Conservation (phyloP, 1,140 invertebrate species). For the Drosophila ficusphila region DNA sequence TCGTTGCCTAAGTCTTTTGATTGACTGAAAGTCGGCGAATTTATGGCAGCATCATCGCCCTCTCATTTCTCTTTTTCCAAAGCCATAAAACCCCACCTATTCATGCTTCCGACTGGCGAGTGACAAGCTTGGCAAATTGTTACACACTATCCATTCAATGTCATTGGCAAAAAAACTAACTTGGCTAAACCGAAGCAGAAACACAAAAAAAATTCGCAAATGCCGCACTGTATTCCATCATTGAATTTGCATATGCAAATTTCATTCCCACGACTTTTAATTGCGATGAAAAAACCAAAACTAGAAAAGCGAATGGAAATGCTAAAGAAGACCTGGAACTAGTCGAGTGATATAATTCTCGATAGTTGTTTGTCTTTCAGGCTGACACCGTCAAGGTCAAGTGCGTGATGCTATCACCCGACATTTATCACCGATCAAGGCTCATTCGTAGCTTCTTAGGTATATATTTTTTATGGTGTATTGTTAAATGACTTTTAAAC, state of each 20-base stretch:
- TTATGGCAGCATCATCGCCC: conserved; percentile 31
- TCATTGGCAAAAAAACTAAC: conserved; percentile 51
- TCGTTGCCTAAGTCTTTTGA: conserved; percentile 67
- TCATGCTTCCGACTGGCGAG: conserved; percentile 45
- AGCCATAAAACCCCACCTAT: conserved; percentile 29
- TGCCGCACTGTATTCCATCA: conserved; percentile 48
- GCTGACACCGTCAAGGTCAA: conserved; percentile 14
- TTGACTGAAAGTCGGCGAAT: conserved; percentile 12
- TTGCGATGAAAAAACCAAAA: conserved; percentile 42
- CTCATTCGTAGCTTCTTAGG: conserved; percentile 3
- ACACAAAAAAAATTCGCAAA: conserved; percentile 39
- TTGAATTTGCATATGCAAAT: conserved; percentile 73
- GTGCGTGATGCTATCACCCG: conserved; percentile 24
- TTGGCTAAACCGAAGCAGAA: conserved; percentile 11
- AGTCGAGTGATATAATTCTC: conserved; percentile 50
- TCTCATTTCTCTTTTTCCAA: conserved; percentile 16
- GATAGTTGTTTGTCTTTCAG: conserved; percentile 29
- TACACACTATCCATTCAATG: conserved; percentile 55
- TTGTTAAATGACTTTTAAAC: neutral
- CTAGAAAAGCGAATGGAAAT: conserved; percentile 17
- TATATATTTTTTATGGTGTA: neutral
- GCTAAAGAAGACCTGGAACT: conserved; percentile 50
- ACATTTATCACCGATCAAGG: conserved; percentile 29
- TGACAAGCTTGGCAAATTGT: conserved; percentile 47
- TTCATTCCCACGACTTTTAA: conserved; percentile 77